Evolutionary conservation across 2,888 invertebrate genomes (phyloP).

Genomic region (Tenthredo livida): DNA sequence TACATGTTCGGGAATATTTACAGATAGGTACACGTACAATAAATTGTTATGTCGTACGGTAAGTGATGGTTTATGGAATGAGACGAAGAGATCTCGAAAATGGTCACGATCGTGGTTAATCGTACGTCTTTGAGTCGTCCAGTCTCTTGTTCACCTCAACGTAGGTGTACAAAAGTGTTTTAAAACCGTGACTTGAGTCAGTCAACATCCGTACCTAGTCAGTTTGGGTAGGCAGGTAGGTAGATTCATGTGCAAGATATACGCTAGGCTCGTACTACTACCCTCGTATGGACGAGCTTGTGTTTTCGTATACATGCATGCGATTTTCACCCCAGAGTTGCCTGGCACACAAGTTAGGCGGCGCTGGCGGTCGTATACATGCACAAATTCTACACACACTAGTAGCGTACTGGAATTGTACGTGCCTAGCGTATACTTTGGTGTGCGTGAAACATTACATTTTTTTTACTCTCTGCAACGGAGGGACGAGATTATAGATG

Average conservation of each 20-base stretch:
- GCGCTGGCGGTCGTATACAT: too few species aligned
- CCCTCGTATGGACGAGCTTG: too few species aligned
- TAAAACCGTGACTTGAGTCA: slow-evolving; percentile 8
- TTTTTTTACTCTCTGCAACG: slow-evolving; percentile 39
- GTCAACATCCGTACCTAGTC: background rate
- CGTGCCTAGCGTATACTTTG: too few species aligned
- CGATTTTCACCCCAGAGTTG: too few species aligned
- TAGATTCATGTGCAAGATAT: slow-evolving; percentile 37
- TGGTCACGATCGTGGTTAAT: slow-evolving; percentile 5
- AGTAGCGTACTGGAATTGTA: too few species aligned
- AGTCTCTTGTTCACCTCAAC: background rate
- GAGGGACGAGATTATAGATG: slow-evolving; percentile 32
- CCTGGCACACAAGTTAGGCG: too few species aligned
- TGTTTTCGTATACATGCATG: too few species aligned
- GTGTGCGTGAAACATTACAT: slow-evolving; percentile 53
- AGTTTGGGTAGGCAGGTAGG: background rate
- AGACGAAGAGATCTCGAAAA: slow-evolving; percentile 32
- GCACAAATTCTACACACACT: too few species aligned
- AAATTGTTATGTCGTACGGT: background rate
- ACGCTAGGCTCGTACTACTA: too few species aligned
- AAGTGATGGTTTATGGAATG: background rate
- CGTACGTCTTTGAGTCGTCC: background rate
- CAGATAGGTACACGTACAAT: background rate
- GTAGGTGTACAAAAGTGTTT: background rate
- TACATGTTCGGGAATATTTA: background rate